Percentiles rank a stretch among this genome's conserved stretches.
These are phyloP conservation scores for Meloidogyne chitwoodi DNA, from an alignment of 1,140 invertebrate genomes.

Conservation along the genomic window DNA sequence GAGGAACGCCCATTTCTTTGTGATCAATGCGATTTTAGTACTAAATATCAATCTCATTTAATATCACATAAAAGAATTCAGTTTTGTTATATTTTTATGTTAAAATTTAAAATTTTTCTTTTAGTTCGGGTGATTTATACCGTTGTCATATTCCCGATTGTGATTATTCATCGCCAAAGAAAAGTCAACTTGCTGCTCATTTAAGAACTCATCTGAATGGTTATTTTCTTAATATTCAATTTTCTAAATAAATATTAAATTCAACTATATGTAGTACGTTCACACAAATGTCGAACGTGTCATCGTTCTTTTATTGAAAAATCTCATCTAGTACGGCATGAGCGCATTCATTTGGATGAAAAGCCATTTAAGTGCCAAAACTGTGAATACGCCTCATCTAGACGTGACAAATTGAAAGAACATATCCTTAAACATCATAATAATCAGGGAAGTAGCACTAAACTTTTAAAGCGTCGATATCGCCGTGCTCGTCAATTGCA, in stretches of 20 bases:
- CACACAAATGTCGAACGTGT: slow-evolving; percentile 65
- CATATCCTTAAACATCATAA: slow-evolving; percentile 68
- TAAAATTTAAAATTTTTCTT: not conserved
- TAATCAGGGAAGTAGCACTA: slow-evolving; percentile 10
- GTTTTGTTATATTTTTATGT: not conserved
- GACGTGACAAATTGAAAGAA: slow-evolving; percentile 71
- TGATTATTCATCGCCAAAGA: slow-evolving; percentile 69
- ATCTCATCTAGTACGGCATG: slow-evolving; percentile 68
- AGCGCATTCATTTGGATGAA: slow-evolving; percentile 67
- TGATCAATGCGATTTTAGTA: slow-evolving; percentile 69
- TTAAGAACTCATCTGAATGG: slow-evolving; percentile 68
- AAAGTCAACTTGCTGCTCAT: slow-evolving; percentile 69
- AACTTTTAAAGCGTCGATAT: slow-evolving; percentile 21
- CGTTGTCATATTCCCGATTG: slow-evolving; percentile 68
- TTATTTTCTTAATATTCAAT: slow-evolving; percentile 64
- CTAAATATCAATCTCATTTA: slow-evolving; percentile 70
- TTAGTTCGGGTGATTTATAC: slow-evolving; percentile 66
- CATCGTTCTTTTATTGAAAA: slow-evolving; percentile 70
- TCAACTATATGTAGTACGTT: not conserved
- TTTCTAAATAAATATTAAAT: not conserved
- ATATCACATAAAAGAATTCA: slow-evolving; percentile 69
- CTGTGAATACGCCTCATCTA: slow-evolving; percentile 69
- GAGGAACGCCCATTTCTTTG: slow-evolving; percentile 61
- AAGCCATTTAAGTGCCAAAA: slow-evolving; percentile 62
- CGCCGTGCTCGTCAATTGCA: slow-evolving; percentile 39